Evolutionary conservation across 1,140 invertebrate genomes (phyloP), one percentile per base, ranked within the genome.

Genomic region (Drosophila navojoa): DNA sequence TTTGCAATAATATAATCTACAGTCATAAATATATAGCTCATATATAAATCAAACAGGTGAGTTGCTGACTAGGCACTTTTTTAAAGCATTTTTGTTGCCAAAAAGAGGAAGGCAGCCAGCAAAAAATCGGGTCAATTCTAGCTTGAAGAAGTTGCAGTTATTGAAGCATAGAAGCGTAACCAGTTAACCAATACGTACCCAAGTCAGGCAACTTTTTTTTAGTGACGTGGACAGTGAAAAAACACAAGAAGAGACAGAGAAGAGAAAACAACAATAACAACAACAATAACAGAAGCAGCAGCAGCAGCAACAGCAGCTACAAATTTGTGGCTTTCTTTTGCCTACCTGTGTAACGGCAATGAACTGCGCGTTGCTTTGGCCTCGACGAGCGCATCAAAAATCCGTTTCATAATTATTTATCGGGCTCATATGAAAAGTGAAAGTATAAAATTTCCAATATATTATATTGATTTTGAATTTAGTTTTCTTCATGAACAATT

Each of bases 191-290:
- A 32, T 49, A 35, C 27, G 29, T 35, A 5, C 10, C 35, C 52
- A 27, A 78, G 64, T 59, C 79, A 79, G 60, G 57, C 81, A 62
- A 52, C 42, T 71, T 70, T 86, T 70, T 70, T 86, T 72, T 75
- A 72, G 82, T 87, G 82, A 87, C 84, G 82, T 89, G 82, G 82
- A 87, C 79, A 69, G 66, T 45, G 42, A 74, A 73, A 63, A 63
- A 78, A 32, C 49, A 44, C 9, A 63, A 32, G 40, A 62, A 52
- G 25, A 45, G 42, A 15, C 16, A 7, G 38, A 7, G 13, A 49
- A 67, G 47, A 58, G 32, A 29, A 35, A 53, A 71, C 57, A 54
- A 66, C 60, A 59, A 66, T 45, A 72, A 67, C 49, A 69, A 59
- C 19, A 53, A 50, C 42, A 16, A 16, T 35, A 57, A 35, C 61